A percentile compares a stretch with the other conserved stretches of the same genome.
phyloP scores from a whole-genome alignment of 2,113 vertebrate species.

The Pantherophis guttatus region DNA sequence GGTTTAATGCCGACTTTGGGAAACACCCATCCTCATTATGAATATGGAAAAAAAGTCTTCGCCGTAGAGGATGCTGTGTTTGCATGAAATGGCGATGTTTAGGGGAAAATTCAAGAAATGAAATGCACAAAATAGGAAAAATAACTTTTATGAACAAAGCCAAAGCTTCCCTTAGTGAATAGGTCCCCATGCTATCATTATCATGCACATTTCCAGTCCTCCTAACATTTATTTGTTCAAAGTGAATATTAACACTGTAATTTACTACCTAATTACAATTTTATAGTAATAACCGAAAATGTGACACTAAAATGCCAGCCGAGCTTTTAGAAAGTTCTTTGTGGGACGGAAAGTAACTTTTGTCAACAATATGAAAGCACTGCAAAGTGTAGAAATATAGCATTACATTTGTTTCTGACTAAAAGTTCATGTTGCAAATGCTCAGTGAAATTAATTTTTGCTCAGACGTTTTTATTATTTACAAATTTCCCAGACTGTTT shows the following conservation, averaged over 20 bases:
- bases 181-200: conserved; percentile 67
- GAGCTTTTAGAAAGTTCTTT: conserved; percentile 36
- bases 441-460: not conserved
- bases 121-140: conserved; percentile 41
- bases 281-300: conserved; percentile 74
- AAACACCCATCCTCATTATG: not conserved
- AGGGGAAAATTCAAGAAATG: conserved; percentile 34
- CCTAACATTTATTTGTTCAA: conserved; percentile 76
- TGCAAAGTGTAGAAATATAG: conserved; percentile 23
- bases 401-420: not conserved
- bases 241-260: conserved; percentile 79
- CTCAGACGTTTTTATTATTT: not conserved
- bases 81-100: conserved; percentile 47
- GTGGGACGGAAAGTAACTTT: conserved; percentile 13
- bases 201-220: conserved; percentile 59
- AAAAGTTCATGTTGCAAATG: not conserved
- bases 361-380: conserved; percentile 31
- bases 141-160: conserved; percentile 63
- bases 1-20: not conserved
- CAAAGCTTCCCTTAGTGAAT: conserved; percentile 61
- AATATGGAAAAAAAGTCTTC: not conserved
- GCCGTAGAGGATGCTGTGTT: conserved; percentile 18
- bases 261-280: conserved; percentile 80
- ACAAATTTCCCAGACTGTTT: not conserved
- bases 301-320: conserved; percentile 64